Base-by-base conservation (phyloP, 1,140 invertebrate species). In the Apis florea region DNA sequence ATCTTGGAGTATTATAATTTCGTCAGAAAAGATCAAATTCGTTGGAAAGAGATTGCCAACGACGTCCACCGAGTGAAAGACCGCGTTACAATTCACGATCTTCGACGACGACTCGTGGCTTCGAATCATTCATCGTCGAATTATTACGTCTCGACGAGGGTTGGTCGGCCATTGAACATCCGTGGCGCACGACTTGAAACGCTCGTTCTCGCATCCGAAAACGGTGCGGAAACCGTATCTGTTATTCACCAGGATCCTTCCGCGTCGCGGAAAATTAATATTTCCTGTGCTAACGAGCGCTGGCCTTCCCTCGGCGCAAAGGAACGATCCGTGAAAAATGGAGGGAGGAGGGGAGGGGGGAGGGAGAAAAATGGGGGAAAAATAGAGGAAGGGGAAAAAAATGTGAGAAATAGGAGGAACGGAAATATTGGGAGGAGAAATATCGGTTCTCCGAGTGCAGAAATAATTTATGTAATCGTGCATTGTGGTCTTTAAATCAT, bases 261-360 rank as follows among this genome's bases (percentile, higher is more conserved):
- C 64, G 53, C 70, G 54, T 24, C 13, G 9, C 4, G 67, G 56
- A 71, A 53, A 71, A 79, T 77, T 68, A 69, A 77, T 77, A 77
- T 56, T 67, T 26, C n/a, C 26, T 53, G 12, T 4, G 8, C n/a
- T 56, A 53, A 67, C 26, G 51, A 68, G 51, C 26, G 2, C 31
- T n/a, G 8, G 11, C 11, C 15, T 15, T 47, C 10, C 3, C 13
- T 49, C 1, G 26, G 11, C n/a, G 13, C 12, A 3, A 31, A 3
- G 0, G 12, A 53, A 53, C 6, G 15, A 47, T 1, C 9, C 9
- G 9, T 15, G 9, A 1, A 26, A 26, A 26, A 63, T 9, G 9
- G 15, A 15, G 58, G 12, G 17, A 10, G 2, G 2, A 2, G 1
- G 24, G 13, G 5, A 8, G 58, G 24, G 17, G 17, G 4, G 8